phyloP scores from a whole-genome alignment of 2,888 invertebrate species.

The Marasmarcha lunaedactyla region DNA sequence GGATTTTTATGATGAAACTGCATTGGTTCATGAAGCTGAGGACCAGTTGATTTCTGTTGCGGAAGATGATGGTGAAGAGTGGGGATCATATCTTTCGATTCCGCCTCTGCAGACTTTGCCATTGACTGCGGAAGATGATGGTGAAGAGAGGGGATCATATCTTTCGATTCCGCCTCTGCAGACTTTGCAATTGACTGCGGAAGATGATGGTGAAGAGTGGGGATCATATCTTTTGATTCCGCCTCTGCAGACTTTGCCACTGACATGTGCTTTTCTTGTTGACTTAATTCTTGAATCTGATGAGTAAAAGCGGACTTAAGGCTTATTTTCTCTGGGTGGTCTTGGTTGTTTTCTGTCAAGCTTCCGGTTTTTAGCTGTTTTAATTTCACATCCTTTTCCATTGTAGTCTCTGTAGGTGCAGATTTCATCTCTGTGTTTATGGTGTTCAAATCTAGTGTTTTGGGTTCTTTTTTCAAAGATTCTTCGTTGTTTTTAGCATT shows the following conservation, averaged over 20 bases:
- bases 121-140: neutral
- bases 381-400: no score
- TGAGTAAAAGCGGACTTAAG: no score
- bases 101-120: neutral
- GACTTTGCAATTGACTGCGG: neutral
- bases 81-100: neutral
- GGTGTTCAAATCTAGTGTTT: no score
- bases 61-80: conserved; percentile 1
- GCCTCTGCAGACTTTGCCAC: neutral
- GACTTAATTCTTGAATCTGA: neutral
- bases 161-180: neutral
- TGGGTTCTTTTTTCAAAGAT: no score
- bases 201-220: conserved; percentile 2
- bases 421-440: no score
- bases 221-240: neutral
- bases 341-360: no score
- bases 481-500: no score
- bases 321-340: no score
- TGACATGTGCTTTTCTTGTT: neutral
- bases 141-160: neutral
- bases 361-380: no score
- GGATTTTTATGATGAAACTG: no score
- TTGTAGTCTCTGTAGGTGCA: no score
- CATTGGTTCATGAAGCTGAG: no score
- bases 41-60: neutral